phyloP scores from a whole-genome alignment of 2,888 invertebrate species.

The Chirona hameri region DNA sequence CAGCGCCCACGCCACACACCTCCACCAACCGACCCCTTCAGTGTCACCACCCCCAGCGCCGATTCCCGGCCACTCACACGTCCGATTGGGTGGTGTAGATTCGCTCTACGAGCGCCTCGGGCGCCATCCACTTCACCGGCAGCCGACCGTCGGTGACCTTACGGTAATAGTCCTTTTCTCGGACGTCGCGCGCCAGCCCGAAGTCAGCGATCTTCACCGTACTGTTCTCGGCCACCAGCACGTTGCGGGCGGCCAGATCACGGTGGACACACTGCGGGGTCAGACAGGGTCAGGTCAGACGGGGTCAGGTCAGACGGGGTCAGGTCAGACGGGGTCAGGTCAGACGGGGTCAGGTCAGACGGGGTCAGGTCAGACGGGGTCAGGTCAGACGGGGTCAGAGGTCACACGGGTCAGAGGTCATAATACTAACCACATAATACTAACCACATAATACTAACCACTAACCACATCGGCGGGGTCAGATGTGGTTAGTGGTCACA shows the following conservation, averaged over 20 bases:
- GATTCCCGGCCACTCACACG: slow-evolving; percentile 65
- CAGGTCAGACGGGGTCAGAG: background rate
- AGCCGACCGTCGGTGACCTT: slow-evolving; percentile 93
- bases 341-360: too few species aligned
- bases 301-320: background rate
- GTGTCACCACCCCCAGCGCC: background rate
- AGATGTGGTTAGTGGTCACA: background rate
- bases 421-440: background rate
- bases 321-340: too few species aligned
- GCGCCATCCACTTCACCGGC: slow-evolving; percentile 99
- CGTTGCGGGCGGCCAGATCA: slow-evolving; percentile 95
- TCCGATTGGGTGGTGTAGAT: slow-evolving; percentile 81
- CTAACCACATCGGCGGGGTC: too few species aligned
- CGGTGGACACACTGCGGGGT: slow-evolving; percentile 80
- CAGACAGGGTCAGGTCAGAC: background rate
- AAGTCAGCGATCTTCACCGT: slow-evolving; percentile 98
- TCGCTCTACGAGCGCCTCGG: slow-evolving; percentile 91
- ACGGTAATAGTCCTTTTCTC: slow-evolving; percentile 90
- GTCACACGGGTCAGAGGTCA: background rate
- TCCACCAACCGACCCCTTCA: too few species aligned
- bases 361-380: background rate
- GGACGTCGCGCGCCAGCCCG: slow-evolving; percentile 91
- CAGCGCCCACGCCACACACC: too few species aligned
- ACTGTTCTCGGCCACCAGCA: slow-evolving; percentile 88
- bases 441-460: too few species aligned